These are phyloP conservation scores for Drosophila punjabiensis DNA, from an alignment of 1,140 invertebrate genomes.

Conservation along the genomic window DNA sequence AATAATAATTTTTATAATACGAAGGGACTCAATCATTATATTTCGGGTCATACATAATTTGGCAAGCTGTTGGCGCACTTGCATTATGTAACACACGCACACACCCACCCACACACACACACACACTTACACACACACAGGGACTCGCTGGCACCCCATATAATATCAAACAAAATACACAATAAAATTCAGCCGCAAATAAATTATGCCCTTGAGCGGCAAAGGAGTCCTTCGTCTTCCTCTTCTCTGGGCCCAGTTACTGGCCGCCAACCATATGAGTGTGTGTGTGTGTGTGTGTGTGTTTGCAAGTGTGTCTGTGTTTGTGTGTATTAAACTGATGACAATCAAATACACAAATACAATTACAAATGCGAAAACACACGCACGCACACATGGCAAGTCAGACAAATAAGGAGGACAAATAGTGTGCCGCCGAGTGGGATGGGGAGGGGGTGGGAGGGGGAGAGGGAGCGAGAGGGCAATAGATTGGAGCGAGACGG, in stretches of 20 bases:
- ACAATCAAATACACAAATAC: constrained; percentile 84
- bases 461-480: constrained; percentile 2
- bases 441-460: neutral
- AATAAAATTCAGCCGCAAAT: constrained; percentile 81
- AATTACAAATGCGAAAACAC: constrained; percentile 77
- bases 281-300: constrained; percentile 9
- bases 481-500: constrained; percentile 10
- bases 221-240: constrained; percentile 30
- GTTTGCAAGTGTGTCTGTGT: constrained; percentile 1
- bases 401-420: constrained; percentile 74
- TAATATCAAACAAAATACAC: constrained; percentile 80
- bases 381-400: constrained; percentile 50
- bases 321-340: constrained; percentile 75
- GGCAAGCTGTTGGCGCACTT: constrained; percentile 67
- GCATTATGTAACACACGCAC: constrained; percentile 48
- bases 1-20: constrained; percentile 59
- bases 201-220: constrained; percentile 79
- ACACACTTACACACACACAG: constrained; percentile 3
- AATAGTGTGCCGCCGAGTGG: constrained; percentile 54
- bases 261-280: constrained; percentile 23
- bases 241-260: constrained; percentile 19
- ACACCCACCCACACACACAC: constrained; percentile 18
- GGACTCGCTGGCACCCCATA: constrained; percentile 35
- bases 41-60: constrained; percentile 58
- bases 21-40: constrained; percentile 43